A percentile compares a stretch with the other conserved stretches of the same genome.
phyloP scores from a whole-genome alignment of 2,113 vertebrate genomes.

The Solea senegalensis region DNA sequence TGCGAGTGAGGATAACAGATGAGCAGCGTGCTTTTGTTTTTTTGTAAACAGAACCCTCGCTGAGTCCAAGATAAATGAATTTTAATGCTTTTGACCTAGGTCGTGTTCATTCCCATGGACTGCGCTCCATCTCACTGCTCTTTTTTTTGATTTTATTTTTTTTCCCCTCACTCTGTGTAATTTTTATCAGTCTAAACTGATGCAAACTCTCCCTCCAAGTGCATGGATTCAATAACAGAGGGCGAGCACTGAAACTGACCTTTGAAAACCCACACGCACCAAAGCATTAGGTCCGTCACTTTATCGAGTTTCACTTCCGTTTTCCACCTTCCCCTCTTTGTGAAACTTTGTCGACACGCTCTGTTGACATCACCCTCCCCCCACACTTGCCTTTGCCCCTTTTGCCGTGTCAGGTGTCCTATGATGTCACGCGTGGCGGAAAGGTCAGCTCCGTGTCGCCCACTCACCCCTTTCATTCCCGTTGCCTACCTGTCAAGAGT shows the following conservation, averaged over 20 bases:
- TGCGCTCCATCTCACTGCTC: not conserved
- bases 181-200: not conserved
- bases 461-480: slow-evolving; percentile 15
- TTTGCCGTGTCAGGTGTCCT: slow-evolving; percentile 41
- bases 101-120: slow-evolving; percentile 13
- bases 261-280: slow-evolving; percentile 36
- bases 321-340: slow-evolving; percentile 5
- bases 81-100: slow-evolving; percentile 34
- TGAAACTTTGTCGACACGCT: slow-evolving; percentile 29
- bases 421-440: slow-evolving; percentile 27
- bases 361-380: slow-evolving; percentile 26
- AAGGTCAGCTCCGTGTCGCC: slow-evolving; percentile 60
- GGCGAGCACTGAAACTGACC: slow-evolving; percentile 51
- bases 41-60: slow-evolving; percentile 46
- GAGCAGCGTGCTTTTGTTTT: slow-evolving; percentile 53
- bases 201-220: not conserved
- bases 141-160: slow-evolving; percentile 18
- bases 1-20: slow-evolving; percentile 34
- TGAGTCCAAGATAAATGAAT: slow-evolving; percentile 21
- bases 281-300: slow-evolving; percentile 29
- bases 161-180: slow-evolving; percentile 30
- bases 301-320: slow-evolving; percentile 52
- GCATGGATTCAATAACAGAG: not conserved
- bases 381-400: slow-evolving; percentile 27
- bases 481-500: slow-evolving; percentile 7